Base-by-base conservation (phyloP, 1,140 invertebrate genomes). In the Phthorimaea operculella region DNA sequence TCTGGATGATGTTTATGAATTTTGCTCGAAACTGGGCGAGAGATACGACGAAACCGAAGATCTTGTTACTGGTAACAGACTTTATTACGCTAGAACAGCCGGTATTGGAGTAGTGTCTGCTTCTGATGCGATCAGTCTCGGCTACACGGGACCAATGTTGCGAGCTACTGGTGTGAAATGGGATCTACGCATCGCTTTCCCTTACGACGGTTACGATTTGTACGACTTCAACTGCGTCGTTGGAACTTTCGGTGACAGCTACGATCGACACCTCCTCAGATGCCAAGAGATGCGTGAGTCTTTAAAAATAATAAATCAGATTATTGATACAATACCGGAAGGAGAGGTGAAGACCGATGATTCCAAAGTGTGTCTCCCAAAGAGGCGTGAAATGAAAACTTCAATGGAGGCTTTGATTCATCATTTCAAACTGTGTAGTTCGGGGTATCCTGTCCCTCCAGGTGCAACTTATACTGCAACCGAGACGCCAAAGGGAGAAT, bases 361-460 rank as follows among this genome's bases (percentile, higher is more conserved):
- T 80, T 87, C 90, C 34, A 97, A 97, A 86, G 86, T 97, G 36
- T 85, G 87, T 9, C 91, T 94, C 2, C 95, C 96, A 9, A 89
- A 79, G 36, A 79, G 95, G 60, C 79, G 79, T 7, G 92, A 95
- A 85, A 97, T 97, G 95, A 97, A 97, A 88, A 88, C 88, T 16
- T 93, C 92, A 9, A 96, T 96, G 94, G 95, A 96, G 79, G 89
- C 93, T 12, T 73, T 96, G 12, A 96, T 96, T 67, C 94, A 96
- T 80, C 95, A 96, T 69, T 96, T 96, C 70, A 96, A 96, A 80
- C 85, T 94, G 55, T 96, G 90, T 67, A 90, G 91, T 8, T 91
- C 94, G 81, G 95, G 95, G 7, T 93, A 90, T 68, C 83, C 88
- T 52, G 94, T 96, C 9, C 95, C 94, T 0, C 93, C 94, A 14